Evolutionary conservation across 2,888 invertebrate genomes (phyloP).

Genomic region (Apantesis nais): DNA sequence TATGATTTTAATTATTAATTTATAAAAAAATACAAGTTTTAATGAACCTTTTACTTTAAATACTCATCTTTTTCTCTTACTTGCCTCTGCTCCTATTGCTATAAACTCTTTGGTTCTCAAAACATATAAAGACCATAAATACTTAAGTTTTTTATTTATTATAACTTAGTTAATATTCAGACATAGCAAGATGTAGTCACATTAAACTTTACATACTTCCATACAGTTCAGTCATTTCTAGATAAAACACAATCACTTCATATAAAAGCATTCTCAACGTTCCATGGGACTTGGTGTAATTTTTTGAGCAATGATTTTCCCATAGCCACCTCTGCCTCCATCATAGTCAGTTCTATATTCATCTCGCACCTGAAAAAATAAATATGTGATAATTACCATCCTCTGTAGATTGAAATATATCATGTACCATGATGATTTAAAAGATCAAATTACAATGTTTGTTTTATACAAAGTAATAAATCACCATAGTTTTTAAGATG

Average conservation of each 20-base stretch:
- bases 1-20: too few relatives aligned
- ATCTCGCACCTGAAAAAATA: slow-evolving; percentile 92
- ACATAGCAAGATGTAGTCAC: slow-evolving; percentile 51
- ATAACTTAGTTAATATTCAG: slow-evolving; percentile 44
- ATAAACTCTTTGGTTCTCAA: background rate
- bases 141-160: slow-evolving; percentile 41
- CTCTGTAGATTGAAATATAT: too few relatives aligned
- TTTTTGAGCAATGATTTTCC: slow-evolving; percentile 96
- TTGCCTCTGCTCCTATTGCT: background rate
- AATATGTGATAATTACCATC: too few relatives aligned
- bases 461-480: too few relatives aligned
- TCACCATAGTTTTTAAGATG: too few relatives aligned
- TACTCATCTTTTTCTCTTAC: too few relatives aligned
- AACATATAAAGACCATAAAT: slow-evolving; percentile 14
- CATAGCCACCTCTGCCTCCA: slow-evolving; percentile 98
- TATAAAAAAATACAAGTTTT: too few relatives aligned
- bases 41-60: background rate
- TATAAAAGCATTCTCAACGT: slow-evolving; percentile 63
- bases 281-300: slow-evolving; percentile 87
- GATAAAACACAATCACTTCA: slow-evolving; percentile 40
- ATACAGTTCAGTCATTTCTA: slow-evolving; percentile 48
- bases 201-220: slow-evolving; percentile 59
- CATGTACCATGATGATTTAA: too few relatives aligned
- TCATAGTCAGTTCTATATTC: slow-evolving; percentile 99
- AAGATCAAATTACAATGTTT: too few relatives aligned